Conservation (phyloP, 1,140 invertebrate genomes). For the Ips nitidus region DNA sequence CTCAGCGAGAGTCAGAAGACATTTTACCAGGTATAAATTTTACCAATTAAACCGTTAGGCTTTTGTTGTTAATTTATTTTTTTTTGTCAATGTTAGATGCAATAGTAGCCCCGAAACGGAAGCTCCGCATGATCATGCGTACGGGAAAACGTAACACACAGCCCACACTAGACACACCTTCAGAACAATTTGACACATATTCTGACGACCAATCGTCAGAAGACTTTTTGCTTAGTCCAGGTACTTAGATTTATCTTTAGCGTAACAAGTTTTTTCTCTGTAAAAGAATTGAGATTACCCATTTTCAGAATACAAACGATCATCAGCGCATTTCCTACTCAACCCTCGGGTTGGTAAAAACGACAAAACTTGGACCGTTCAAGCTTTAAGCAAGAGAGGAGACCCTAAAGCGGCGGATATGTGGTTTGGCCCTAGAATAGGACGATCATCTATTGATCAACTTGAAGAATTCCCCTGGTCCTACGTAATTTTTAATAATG, state of each 20-base stretch:
- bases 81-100: no score
- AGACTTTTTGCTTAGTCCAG: not conserved
- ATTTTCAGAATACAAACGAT: conserved; percentile 21
- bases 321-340: conserved; percentile 15
- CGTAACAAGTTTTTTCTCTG: no score
- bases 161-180: not conserved
- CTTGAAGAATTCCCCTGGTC: conserved; percentile 20
- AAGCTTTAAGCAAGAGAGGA: conserved; percentile 13
- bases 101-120: conserved; percentile 13
- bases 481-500: conserved; percentile 21
- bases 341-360: conserved; percentile 24
- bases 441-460: conserved; percentile 17
- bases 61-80: no score
- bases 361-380: conserved; percentile 17
- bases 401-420: conserved; percentile 32
- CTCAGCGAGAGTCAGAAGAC: no score
- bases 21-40: no score
- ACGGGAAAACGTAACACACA: conserved; percentile 15
- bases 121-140: conserved; percentile 11
- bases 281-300: not conserved
- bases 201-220: not conserved
- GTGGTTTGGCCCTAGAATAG: conserved; percentile 37
- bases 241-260: no score
- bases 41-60: no score
- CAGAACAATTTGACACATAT: conserved; percentile 12